A percentile compares a stretch with the other conserved stretches of the same genome.
These are phyloP conservation scores for Gouania willdenowi DNA, from an alignment of 2,797 vertebrate species.

Conservation along the genomic window DNA sequence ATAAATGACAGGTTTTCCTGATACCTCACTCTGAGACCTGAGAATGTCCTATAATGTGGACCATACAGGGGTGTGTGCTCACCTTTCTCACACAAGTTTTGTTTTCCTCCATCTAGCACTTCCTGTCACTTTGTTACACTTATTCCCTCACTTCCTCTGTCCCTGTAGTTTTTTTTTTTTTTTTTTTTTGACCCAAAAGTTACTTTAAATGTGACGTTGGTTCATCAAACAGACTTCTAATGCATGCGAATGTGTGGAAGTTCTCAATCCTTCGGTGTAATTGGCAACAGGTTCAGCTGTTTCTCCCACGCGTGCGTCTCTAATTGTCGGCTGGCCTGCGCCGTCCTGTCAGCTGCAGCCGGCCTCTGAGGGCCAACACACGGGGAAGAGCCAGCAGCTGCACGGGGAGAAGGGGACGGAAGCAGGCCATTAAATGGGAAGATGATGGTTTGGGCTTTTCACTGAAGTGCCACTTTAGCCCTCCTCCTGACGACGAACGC, in stretches of 20 bases:
- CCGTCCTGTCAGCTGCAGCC: slow-evolving; percentile 55
- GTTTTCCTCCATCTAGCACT: too few relatives aligned
- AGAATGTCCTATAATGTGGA: too few relatives aligned
- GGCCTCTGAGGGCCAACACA: slow-evolving; percentile 29
- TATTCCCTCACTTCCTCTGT: too few relatives aligned
- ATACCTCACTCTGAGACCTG: too few relatives aligned
- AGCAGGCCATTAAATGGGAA: slow-evolving; percentile 25
- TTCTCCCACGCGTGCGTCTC: slow-evolving; percentile 50
- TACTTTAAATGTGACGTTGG: background rate
- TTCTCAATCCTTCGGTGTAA: slow-evolving; percentile 19
- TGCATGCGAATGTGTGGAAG: background rate
- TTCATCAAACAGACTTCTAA: slow-evolving; percentile 12
- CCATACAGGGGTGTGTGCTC: too few relatives aligned
- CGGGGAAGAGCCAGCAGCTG: slow-evolving; percentile 39
- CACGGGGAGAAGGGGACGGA: slow-evolving; percentile 12
- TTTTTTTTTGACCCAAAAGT: slow-evolving; percentile 1
- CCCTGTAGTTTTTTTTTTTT: background rate
- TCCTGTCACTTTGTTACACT: too few relatives aligned
- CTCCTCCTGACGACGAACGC: slow-evolving; percentile 8
- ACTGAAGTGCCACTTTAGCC: slow-evolving; percentile 22
- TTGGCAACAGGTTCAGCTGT: slow-evolving; percentile 58
- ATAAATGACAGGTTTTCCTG: too few relatives aligned
- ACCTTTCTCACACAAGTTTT: too few relatives aligned
- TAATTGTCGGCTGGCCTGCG: slow-evolving; percentile 55
- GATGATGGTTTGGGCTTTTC: slow-evolving; percentile 21